Evolutionary conservation across 2,888 invertebrate genomes (phyloP), one percentile per base, ranked within the genome.

Genomic region (Eupithecia inturbata): DNA sequence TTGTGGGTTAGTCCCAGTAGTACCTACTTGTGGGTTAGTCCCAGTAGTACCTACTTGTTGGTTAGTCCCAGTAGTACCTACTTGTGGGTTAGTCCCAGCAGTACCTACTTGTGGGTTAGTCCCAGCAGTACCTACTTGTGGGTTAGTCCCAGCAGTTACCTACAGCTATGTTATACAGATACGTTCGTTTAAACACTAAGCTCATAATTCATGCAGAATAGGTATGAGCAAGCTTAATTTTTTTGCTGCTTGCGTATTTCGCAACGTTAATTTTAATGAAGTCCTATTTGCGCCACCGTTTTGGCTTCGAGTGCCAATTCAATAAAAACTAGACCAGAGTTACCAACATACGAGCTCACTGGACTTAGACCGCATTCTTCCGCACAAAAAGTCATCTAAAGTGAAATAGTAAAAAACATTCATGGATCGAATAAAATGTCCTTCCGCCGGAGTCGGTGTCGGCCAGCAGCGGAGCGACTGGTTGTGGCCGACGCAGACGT

Each of bases 351-450:
- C 72, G 69, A 71, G 68, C 72, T 45, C 45, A 60, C 68, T 14
- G 39, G 70, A 73, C 45, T 74, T 67, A 67, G 72, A 76, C 77
- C 33, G 62, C 77, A 78, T 78, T 79, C 78, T 72, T 60, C 0
- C 0, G 5, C 39, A 33, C 73, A 78, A 79, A 79, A 77, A 78
- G 63, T 60, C 31, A 68, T 68, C 60, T 45, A 64, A 67, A 60
- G 26, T 26, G 60, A 60, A 28, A 28, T 26, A 28, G n/a, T 26
- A 14, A 68, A 66, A 66, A 73, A 64, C 26, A 60, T 9, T n/a
- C 9, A 14, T 16, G 12, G n/a, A 66, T 68, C 57, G 41, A 68
- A 70, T 63, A 64, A 64, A 60, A 70, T 68, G 60, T 68, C 68
- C 64, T 75, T 70, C 72, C 71, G 72, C 31, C 45, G 28, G 33